phyloP scores from a whole-genome alignment of 2,797 vertebrate genomes.

The Hyperoplus lanceolatus region DNA sequence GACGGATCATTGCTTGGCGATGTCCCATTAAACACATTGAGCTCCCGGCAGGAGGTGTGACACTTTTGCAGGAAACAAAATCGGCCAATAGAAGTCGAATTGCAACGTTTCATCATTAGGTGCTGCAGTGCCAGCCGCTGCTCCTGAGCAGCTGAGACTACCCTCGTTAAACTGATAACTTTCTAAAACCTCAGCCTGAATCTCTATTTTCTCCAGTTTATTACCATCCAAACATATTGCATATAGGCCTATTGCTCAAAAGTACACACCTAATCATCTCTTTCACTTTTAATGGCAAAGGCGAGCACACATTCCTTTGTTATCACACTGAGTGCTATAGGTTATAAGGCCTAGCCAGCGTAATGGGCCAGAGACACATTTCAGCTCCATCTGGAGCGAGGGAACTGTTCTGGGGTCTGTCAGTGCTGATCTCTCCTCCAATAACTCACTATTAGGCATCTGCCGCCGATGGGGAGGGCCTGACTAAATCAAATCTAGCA shows the following conservation, averaged over 20 bases:
- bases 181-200: slow-evolving; percentile 8
- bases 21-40: slow-evolving; percentile 34
- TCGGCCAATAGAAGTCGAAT: slow-evolving; percentile 10
- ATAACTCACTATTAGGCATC: slow-evolving; percentile 56
- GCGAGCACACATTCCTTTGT: background rate
- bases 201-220: slow-evolving; percentile 3
- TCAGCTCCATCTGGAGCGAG: slow-evolving; percentile 46
- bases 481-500: slow-evolving; percentile 42
- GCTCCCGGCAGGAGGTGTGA: slow-evolving; percentile 27
- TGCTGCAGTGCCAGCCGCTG: background rate
- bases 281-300: slow-evolving; percentile 4
- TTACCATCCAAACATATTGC: background rate
- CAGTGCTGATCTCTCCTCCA: slow-evolving; percentile 53
- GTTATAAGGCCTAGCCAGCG: background rate
- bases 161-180: slow-evolving; percentile 32
- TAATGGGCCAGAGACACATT: slow-evolving; percentile 5
- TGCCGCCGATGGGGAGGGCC: slow-evolving; percentile 37
- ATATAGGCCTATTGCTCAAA: background rate
- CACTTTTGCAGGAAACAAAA: slow-evolving; percentile 31
- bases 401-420: slow-evolving; percentile 46
- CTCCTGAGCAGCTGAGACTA: background rate
- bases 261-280: background rate
- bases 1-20: slow-evolving; percentile 25
- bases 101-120: slow-evolving; percentile 21
- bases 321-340: background rate